phyloP scores from a whole-genome alignment of 2,888 invertebrate genomes.

The Penaeus monodon region DNA sequence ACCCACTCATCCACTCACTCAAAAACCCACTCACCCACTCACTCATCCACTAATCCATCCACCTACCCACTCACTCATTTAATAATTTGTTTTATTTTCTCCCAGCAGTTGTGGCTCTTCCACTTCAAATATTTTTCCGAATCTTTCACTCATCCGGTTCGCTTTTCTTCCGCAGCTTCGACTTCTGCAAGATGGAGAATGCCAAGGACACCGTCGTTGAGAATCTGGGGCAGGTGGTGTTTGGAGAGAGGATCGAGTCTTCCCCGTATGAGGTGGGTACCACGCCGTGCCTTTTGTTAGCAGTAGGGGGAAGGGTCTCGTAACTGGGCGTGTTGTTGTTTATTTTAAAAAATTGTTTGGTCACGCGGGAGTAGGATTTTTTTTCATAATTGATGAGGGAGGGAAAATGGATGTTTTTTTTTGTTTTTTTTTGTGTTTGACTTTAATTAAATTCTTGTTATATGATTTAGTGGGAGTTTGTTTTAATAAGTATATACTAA shows the following conservation, averaged over 20 bases:
- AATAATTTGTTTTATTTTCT: too few species aligned
- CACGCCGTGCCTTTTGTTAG: too few species aligned
- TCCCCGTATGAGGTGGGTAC: constrained; percentile 86
- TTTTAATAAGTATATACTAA: too few species aligned
- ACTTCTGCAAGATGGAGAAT: constrained; percentile 85
- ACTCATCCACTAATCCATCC: too few species aligned
- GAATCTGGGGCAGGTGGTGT: constrained; percentile 98
- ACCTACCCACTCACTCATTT: not conserved
- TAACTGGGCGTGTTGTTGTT: not conserved
- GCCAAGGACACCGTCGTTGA: constrained; percentile 90
- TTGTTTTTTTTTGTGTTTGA: constrained; percentile 71
- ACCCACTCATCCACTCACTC: too few species aligned
- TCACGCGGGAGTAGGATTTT: too few species aligned
- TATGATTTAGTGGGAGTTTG: too few species aligned
- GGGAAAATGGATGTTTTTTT: constrained; percentile 67
- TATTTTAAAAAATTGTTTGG: not conserved
- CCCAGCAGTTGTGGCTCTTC: too few species aligned
- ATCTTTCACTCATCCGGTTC: not conserved
- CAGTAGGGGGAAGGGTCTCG: too few species aligned
- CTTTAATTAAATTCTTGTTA: too few species aligned
- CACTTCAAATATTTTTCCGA: not conserved
- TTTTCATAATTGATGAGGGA: too few species aligned
- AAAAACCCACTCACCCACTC: too few species aligned
- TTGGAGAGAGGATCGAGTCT: constrained; percentile 97
- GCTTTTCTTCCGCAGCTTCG: constrained; percentile 78